These are phyloP conservation scores for Sarotherodon lohbergeri DNA, from an alignment of 2,113 vertebrate genomes.

Conservation along the genomic window DNA sequence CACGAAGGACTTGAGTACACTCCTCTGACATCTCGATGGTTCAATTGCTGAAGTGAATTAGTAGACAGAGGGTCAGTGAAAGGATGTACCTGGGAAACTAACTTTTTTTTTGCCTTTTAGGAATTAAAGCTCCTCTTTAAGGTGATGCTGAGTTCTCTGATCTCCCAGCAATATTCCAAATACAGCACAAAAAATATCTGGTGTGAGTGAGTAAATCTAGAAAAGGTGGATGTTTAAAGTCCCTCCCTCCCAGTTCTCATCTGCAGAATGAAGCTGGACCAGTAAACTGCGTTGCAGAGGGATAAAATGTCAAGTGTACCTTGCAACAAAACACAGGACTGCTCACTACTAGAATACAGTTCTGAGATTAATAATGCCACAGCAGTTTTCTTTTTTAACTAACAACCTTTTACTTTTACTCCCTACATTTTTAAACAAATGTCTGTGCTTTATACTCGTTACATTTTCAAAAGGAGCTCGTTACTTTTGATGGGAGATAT, in stretches of 20 bases:
- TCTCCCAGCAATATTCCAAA: background rate
- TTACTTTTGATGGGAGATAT: background rate
- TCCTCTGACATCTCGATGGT: constrained; percentile 44
- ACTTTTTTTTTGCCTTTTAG: background rate
- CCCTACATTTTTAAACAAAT: background rate
- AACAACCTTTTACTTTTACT: background rate
- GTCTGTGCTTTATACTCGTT: background rate
- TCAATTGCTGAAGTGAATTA: constrained; percentile 26
- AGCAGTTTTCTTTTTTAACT: background rate
- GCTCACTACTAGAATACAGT: constrained; percentile 28
- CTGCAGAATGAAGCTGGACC: constrained; percentile 20
- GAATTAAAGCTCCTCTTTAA: background rate
- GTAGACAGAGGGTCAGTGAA: background rate
- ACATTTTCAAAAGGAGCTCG: background rate
- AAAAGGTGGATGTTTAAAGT: constrained; percentile 8
- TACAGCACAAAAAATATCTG: background rate
- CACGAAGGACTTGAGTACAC: constrained; percentile 12
- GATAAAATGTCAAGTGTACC: constrained; percentile 29
- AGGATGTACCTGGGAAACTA: background rate
- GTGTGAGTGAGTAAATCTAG: background rate
- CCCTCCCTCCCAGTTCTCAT: background rate
- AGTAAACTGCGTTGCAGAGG: constrained; percentile 43
- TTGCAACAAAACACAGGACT: constrained; percentile 12
- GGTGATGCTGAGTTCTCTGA: background rate
- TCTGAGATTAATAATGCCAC: constrained; percentile 57